These are phyloP conservation scores for Alligator sinensis DNA, from an alignment of 2,113 vertebrate species.

Conservation along the genomic window DNA sequence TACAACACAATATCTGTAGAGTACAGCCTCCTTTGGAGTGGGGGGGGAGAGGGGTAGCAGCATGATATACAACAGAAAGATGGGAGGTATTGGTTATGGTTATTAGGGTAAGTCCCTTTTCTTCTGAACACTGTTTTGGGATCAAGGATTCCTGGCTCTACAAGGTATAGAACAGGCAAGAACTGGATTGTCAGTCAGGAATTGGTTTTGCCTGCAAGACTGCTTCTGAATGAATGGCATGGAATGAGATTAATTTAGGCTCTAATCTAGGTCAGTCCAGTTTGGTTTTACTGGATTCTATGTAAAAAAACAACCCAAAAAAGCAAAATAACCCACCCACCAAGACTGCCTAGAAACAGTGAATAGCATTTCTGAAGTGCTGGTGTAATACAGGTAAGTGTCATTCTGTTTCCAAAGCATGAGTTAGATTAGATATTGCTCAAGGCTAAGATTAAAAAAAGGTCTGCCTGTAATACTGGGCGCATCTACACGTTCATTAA, in stretches of 20 bases:
- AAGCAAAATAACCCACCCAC: too few relatives aligned
- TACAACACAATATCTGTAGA: accelerated
- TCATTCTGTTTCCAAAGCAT: not conserved
- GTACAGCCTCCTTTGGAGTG: not conserved
- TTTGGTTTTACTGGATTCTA: not conserved
- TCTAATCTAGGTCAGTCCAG: not conserved
- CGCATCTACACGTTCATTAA: too few relatives aligned
- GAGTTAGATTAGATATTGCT: not conserved
- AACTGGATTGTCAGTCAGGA: not conserved
- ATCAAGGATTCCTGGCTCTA: not conserved
- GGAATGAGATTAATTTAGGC: not conserved
- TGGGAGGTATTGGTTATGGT: accelerated
- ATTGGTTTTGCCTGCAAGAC: not conserved
- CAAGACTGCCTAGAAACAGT: not conserved
- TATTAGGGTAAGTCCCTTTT: not conserved
- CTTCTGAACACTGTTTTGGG: too few relatives aligned
- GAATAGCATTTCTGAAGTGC: not conserved
- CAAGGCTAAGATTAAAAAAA: not conserved
- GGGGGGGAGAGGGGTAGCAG: not conserved
- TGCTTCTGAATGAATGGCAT: not conserved
- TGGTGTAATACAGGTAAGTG: not conserved
- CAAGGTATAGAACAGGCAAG: not conserved
- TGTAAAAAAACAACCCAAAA: not conserved
- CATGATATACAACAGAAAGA: accelerated
- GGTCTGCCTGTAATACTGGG: not conserved